Conservation (phyloP, 1,140 invertebrate species). For the Caenorhabditis remanei region DNA sequence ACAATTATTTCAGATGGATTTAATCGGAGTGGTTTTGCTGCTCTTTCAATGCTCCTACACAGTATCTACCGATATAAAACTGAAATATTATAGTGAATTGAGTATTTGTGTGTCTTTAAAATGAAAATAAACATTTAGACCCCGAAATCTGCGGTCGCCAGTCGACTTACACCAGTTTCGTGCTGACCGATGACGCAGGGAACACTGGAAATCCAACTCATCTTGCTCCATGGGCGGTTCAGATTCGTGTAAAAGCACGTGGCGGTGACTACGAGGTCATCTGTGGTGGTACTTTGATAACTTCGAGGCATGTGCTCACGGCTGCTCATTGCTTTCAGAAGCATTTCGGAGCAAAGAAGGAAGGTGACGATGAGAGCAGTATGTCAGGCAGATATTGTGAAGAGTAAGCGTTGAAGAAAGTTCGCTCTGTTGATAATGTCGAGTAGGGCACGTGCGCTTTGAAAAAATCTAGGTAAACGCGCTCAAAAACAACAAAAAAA, state of each 20-base stretch:
- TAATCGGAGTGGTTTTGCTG: not conserved
- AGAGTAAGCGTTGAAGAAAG: not conserved
- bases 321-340: constrained; percentile 42
- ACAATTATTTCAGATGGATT: not conserved
- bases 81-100: constrained; percentile 26
- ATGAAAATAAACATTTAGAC: not conserved
- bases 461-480: no score
- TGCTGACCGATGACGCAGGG: constrained; percentile 8
- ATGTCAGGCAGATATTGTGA: constrained; percentile 41
- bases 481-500: no score
- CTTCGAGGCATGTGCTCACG: constrained; percentile 6
- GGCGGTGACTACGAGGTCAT: constrained; percentile 13
- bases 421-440: not conserved
- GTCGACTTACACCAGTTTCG: constrained; percentile 23
- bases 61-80: no score
- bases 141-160: constrained; percentile 25
- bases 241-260: constrained; percentile 20
- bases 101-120: not conserved
- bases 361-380: not conserved
- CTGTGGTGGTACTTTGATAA: constrained; percentile 25
- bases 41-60: not conserved
- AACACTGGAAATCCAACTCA: constrained; percentile 49
- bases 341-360: constrained; percentile 23
- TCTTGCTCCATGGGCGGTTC: constrained; percentile 39
- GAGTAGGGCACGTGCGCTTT: no score